Conservation (phyloP, 2,797 vertebrate species). For the Schizopygopsis malacanthus region DNA sequence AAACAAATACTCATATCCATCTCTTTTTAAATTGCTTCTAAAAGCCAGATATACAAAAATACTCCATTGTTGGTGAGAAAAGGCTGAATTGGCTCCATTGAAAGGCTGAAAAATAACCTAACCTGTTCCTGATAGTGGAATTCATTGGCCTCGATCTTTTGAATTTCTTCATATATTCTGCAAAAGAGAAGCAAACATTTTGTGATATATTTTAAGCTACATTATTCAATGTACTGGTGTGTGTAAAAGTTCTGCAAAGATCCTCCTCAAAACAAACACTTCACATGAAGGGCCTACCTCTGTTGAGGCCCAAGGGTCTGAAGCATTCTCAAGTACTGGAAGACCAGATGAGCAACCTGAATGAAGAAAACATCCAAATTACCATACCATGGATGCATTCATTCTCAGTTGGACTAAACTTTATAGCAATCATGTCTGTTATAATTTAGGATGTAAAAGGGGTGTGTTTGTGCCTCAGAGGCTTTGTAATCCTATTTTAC, state of each 20-base stretch:
- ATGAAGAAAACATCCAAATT: conserved; percentile 4
- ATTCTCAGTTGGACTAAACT: neutral
- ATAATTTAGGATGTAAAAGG: conserved; percentile 36
- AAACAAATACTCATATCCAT: conserved; percentile 5
- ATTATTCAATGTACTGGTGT: neutral
- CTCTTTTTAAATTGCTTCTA: neutral
- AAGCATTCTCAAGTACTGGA: conserved; percentile 97
- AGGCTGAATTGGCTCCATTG: too few relatives aligned
- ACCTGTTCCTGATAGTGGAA: conserved; percentile 97
- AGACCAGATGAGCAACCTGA: conserved; percentile 92
- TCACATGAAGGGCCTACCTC: conserved; percentile 74
- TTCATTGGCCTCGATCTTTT: conserved; percentile 95
- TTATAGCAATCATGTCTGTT: neutral
- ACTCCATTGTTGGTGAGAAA: neutral
- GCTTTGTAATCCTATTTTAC: conserved; percentile 48
- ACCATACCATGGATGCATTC: conserved; percentile 11
- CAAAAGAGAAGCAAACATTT: neutral
- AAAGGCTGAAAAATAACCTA: conserved; percentile 38
- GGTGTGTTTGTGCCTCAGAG: conserved; percentile 24
- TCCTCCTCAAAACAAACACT: neutral
- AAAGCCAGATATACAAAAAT: neutral
- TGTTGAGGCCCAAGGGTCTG: conserved; percentile 89
- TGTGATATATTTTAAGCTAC: neutral
- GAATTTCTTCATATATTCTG: conserved; percentile 94
- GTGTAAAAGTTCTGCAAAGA: neutral